phyloP scores from a whole-genome alignment of 1,140 invertebrate genomes.

The Pristionchus pacificus region DNA sequence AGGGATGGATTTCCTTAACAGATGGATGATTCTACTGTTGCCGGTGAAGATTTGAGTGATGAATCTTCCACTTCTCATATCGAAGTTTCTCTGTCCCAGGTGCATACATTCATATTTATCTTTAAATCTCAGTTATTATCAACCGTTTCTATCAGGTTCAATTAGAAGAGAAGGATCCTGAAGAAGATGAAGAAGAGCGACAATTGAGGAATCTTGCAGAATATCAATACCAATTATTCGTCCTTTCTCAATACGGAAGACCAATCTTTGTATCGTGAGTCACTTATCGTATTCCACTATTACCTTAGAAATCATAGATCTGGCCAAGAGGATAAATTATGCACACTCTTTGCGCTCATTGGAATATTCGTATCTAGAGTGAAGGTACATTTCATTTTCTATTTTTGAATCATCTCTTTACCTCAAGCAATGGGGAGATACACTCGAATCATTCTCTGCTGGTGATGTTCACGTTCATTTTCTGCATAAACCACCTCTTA shows the following conservation, averaged over 20 bases:
- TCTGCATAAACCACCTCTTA: conserved; percentile 17
- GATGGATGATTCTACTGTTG: too few relatives aligned
- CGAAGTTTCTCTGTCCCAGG: too few relatives aligned
- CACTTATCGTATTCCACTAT: background rate
- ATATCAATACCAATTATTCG: conserved; percentile 19
- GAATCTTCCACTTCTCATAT: too few relatives aligned
- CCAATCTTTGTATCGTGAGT: conserved; percentile 31
- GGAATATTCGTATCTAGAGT: conserved; percentile 20
- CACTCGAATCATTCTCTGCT: conserved; percentile 20
- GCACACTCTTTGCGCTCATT: conserved; percentile 29
- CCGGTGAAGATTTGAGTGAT: too few relatives aligned
- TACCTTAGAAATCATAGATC: background rate
- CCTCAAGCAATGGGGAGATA: conserved; percentile 21
- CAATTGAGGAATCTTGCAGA: background rate
- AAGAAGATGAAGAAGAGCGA: background rate
- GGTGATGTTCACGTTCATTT: conserved; percentile 29
- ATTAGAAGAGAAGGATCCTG: background rate
- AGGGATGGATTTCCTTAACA: too few relatives aligned
- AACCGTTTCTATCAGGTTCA: too few relatives aligned
- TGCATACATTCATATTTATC: too few relatives aligned
- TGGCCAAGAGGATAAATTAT: conserved; percentile 26
- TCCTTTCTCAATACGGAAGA: conserved; percentile 25
- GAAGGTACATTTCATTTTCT: too few relatives aligned
- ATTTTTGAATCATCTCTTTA: too few relatives aligned
- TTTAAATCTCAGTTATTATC: too few relatives aligned